A percentile compares a stretch with the other conserved stretches of the same genome.
These are phyloP conservation scores for Artemia sinica DNA, from an alignment of 2,888 invertebrate species.

Conservation along the genomic window DNA sequence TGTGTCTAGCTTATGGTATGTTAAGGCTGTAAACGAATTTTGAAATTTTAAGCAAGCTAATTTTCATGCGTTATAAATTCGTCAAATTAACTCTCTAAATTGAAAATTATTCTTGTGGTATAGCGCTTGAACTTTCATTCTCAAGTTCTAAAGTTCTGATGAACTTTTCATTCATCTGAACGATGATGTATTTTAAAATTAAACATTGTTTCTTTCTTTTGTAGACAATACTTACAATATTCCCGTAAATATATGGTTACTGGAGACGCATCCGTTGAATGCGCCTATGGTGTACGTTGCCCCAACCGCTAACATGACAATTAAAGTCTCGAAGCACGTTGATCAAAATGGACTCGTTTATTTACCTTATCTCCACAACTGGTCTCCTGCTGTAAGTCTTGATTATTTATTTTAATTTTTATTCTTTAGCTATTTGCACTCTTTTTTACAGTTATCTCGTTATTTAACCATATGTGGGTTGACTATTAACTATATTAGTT, in stretches of 20 bases:
- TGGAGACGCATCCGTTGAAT: constrained; percentile 91
- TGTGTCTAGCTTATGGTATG: too few relatives aligned
- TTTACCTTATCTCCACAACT: constrained; percentile 87
- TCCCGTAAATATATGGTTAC: constrained; percentile 85
- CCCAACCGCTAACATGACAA: constrained; percentile 85
- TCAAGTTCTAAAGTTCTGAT: not conserved
- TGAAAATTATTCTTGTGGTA: constrained; percentile 14
- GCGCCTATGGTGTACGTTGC: constrained; percentile 62
- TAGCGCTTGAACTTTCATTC: not conserved
- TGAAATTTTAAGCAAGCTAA: too few relatives aligned
- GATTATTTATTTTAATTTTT: too few relatives aligned
- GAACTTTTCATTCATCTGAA: not conserved
- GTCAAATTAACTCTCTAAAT: not conserved
- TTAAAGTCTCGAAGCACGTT: constrained; percentile 82
- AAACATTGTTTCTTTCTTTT: constrained; percentile 23
- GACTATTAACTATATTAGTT: too few relatives aligned
- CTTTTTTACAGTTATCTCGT: too few relatives aligned
- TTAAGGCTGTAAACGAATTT: too few relatives aligned
- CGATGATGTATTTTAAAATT: constrained; percentile 15
- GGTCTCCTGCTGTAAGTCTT: constrained; percentile 48
- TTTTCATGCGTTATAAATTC: too few relatives aligned
- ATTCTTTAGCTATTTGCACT: too few relatives aligned
- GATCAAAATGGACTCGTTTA: constrained; percentile 90
- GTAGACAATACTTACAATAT: constrained; percentile 72
- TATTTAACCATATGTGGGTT: too few relatives aligned